Evolutionary conservation across 2,888 invertebrate species (phyloP).

Genomic region (Drosophila emarginata): DNA sequence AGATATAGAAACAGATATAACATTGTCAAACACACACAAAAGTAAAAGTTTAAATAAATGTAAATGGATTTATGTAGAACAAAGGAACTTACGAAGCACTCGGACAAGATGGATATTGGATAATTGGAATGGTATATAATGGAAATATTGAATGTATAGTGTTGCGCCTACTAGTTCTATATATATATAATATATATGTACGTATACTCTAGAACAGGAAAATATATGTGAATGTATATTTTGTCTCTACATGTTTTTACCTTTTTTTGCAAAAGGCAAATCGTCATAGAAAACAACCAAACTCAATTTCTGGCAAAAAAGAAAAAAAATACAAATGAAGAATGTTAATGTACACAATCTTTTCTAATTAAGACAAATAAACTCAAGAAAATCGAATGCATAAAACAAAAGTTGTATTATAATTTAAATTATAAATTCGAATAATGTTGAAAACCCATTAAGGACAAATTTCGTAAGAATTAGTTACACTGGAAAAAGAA

Average conservation of each 20-base stretch:
- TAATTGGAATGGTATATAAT: constrained; percentile 18
- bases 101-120: background rate
- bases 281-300: constrained; percentile 45
- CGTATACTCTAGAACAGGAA: constrained; percentile 58
- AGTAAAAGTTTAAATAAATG: constrained; percentile 43
- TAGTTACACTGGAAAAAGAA: too few relatives aligned
- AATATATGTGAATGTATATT: constrained; percentile 67
- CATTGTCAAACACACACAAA: constrained; percentile 32
- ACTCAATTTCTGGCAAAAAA: constrained; percentile 43
- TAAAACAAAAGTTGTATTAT: constrained; percentile 4
- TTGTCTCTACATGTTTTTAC: constrained; percentile 57
- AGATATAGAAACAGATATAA: constrained; percentile 25
- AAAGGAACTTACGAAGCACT: background rate
- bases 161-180: constrained; percentile 75
- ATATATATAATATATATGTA: constrained; percentile 42
- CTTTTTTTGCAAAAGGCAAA: constrained; percentile 45
- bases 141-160: constrained; percentile 74
- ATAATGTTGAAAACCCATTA: too few relatives aligned
- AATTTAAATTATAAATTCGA: constrained; percentile 23
- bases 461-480: too few relatives aligned
- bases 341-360: constrained; percentile 73
- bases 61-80: constrained; percentile 30
- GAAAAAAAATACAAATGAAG: constrained; percentile 34
- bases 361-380: constrained; percentile 70
- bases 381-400: constrained; percentile 47